Base-by-base conservation (phyloP, 1,140 invertebrate species). In the Eriocheir sinensis region DNA sequence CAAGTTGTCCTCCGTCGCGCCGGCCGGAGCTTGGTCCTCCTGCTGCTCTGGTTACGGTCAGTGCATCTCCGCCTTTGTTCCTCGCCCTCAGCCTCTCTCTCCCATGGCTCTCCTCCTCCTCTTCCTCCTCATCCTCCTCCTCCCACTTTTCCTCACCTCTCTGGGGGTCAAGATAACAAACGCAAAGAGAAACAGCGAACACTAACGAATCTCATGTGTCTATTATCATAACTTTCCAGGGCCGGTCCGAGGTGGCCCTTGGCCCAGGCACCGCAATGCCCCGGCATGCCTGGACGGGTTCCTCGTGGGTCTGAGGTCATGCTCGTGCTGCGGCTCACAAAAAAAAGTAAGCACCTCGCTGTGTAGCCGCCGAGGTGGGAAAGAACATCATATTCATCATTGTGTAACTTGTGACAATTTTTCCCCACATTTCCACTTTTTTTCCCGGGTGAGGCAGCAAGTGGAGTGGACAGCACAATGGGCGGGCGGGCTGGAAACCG, bases 381-480 rank as follows among this genome's bases (percentile, higher is more conserved):
- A 27, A 72, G 81, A 85, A 85, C 53, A 21, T 44, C 89, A 60
- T 53, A 34, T 36, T 30, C 89, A 34, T 60, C 81, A 48, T 93
- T 93, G 41, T 83, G 81, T 93, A 85, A 60, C 30, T 30, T 44
- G 41, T 9, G 8, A 85, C 34, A 44, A 6, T 1, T 92, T 83
- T 80, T 48, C 34, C 34, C 9, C 72, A 40, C 17, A 4, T 44
- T 44, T n/a, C 32, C 12, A 27, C 27, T 44, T 48, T 89, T 89
- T 89, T 48, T 48, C 8, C 88, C 17, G 27, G 83, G 12, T 36
- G 85, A 53, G 27, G 53, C n/a, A 44, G 91, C 80, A 41, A 81
- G 80, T 85, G 79, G 34, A 83, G 79, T 92, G 79, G 81, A 86
- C 79, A 93, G 91, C 81, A 93, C 91, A 93, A 93, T 93, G 41